Conservation (phyloP, 2,113 vertebrate species). For the Coregonus clupeaformis region DNA sequence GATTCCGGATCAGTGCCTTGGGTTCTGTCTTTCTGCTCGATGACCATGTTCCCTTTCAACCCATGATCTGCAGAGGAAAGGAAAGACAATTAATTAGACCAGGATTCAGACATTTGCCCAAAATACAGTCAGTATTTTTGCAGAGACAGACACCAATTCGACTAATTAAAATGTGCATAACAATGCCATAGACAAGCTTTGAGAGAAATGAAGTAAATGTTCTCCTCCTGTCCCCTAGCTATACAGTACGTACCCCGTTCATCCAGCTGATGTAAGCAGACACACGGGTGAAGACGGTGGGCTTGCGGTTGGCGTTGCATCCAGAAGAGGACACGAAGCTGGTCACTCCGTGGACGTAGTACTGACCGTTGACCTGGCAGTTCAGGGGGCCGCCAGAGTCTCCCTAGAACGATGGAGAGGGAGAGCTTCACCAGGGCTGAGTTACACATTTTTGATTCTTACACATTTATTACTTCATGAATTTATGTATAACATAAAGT, state of each 20-base stretch:
- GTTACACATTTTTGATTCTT: neutral
- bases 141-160: no score
- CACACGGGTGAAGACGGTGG: constrained; percentile 88
- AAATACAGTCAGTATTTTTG: neutral
- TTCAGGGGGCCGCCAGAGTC: no score
- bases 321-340: constrained; percentile 85
- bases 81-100: no score
- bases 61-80: constrained; percentile 62
- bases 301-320: constrained; percentile 80
- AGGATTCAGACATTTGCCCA: no score
- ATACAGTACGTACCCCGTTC: constrained; percentile 70
- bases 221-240: neutral
- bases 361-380: constrained; percentile 73
- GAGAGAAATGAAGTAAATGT: no score
- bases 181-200: no score
- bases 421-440: no score
- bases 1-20: no score
- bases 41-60: constrained; percentile 45
- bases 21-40: neutral
- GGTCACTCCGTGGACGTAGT: constrained; percentile 83
- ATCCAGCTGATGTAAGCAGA: constrained; percentile 88
- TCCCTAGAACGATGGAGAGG: no score
- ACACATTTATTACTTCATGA: no score
- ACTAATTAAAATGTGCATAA: no score
- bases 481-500: neutral